Base-by-base conservation (phyloP, 1,140 invertebrate genomes). In the Phymorhynchus buccinoides region DNA sequence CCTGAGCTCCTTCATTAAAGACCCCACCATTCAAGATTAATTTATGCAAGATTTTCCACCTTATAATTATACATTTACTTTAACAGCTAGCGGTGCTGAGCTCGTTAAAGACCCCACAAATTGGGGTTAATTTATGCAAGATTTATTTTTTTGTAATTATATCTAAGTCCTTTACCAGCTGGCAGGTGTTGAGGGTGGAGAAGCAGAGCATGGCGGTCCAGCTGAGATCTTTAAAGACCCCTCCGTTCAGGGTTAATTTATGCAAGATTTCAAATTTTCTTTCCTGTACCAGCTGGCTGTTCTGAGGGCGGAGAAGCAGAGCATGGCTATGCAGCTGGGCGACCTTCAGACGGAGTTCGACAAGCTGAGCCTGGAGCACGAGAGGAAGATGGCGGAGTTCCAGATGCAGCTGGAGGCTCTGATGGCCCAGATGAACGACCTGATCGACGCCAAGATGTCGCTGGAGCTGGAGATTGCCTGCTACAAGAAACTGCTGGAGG, bases 381-480 rank as follows among this genome's bases (percentile, higher is more conserved):
- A 88, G 85, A 73, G 85, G 84, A 79, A 90, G 85, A 68, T 85
- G 18, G 44, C 73, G 7, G 84, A 83, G 27, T 48, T 88, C n/a
- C 37, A 85, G 39, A 42, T 75, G 14, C 90, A 91, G 78, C 89
- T 92, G 86, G 88, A 89, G 71, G 83, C 86, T 42, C 89, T 91
- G 41, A 87, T 92, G 7, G 62, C 84, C 3, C 88, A 91, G 66
- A 84, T 92, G 3, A 88, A 89, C 44, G 80, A 85, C 16, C 85
- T 92, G 39, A 90, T 91, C 88, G 94, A 94, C 87, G 93, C 92
- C 80, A 94, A 94, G 88, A 91, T 93, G 44, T 91, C 90, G 18
- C 84, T 94, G 83, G 93, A 94, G 87, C 89, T 94, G 22, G 93
- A 94, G 88, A 94, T 94, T 85, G 89, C 90, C 78, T 93, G 93